Percentiles rank a stretch among this genome's conserved stretches.
phyloP scores from a whole-genome alignment of 2,113 vertebrate species.

The Procavia capensis region DNA sequence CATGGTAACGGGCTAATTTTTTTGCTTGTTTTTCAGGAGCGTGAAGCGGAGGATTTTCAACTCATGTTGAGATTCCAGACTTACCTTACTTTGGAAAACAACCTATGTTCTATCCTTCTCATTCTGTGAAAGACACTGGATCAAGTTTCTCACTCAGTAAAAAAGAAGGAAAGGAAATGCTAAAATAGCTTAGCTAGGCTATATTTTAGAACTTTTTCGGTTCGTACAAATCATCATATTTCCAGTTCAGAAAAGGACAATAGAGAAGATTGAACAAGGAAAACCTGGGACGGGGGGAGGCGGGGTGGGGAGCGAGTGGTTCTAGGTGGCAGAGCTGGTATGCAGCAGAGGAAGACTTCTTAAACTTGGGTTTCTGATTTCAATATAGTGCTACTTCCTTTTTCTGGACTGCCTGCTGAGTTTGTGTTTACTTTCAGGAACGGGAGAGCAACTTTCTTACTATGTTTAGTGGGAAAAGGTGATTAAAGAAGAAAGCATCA shows the following conservation, averaged over 20 bases:
- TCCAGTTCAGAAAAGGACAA: neutral
- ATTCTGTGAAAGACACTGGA: neutral
- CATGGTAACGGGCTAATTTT: too few relatives aligned
- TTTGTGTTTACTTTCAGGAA: neutral
- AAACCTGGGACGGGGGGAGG: too few relatives aligned
- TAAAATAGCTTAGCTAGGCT: neutral
- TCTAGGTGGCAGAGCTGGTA: neutral
- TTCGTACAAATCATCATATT: neutral
- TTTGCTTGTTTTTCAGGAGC: too few relatives aligned
- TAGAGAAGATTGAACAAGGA: neutral
- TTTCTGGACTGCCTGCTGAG: neutral
- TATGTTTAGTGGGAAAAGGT: too few relatives aligned
- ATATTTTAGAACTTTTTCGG: neutral
- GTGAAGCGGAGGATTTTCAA: too few relatives aligned
- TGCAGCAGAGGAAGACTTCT: neutral
- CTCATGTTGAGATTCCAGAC: too few relatives aligned
- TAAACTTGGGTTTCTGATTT: neutral
- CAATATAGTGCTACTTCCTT: neutral
- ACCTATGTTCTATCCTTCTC: too few relatives aligned
- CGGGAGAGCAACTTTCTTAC: too few relatives aligned
- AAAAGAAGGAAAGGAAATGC: neutral
- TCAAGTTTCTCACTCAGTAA: neutral
- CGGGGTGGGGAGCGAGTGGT: too few relatives aligned
- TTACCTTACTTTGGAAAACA: too few relatives aligned
- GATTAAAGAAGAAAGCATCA: neutral